Percentiles rank a stretch among this genome's conserved stretches.
phyloP scores from a whole-genome alignment of 2,113 vertebrate species.

The Vidua macroura region DNA sequence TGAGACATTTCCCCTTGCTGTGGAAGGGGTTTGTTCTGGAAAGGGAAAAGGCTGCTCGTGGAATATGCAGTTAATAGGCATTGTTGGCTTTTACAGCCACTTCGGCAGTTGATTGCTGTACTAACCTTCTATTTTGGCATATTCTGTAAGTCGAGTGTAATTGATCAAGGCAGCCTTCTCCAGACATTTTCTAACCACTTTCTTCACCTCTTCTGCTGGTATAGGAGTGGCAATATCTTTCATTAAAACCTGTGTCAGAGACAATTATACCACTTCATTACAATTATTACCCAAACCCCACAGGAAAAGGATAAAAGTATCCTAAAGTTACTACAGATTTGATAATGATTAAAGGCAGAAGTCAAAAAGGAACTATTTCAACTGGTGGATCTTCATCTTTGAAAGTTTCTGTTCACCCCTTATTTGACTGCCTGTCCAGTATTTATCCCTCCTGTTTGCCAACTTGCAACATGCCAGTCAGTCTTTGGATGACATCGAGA shows the following conservation, averaged over 20 bases:
- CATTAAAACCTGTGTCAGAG: slow-evolving; percentile 88
- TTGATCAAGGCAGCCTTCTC: slow-evolving; percentile 94
- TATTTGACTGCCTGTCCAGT: neutral
- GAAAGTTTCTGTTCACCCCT: neutral
- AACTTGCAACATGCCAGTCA: slow-evolving; percentile 6
- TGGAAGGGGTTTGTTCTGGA: slow-evolving; percentile 71
- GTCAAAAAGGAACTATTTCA: neutral
- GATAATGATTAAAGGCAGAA: neutral
- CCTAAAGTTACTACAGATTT: neutral
- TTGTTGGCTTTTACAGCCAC: slow-evolving; percentile 69
- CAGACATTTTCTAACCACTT: slow-evolving; percentile 90
- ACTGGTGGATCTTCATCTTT: neutral
- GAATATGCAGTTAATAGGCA: slow-evolving; percentile 76
- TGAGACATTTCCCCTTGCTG: slow-evolving; percentile 82
- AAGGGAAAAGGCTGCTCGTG: slow-evolving; percentile 67
- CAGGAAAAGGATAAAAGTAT: neutral
- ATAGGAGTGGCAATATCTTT: slow-evolving; percentile 95
- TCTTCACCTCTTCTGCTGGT: slow-evolving; percentile 93
- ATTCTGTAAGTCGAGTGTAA: slow-evolving; percentile 93
- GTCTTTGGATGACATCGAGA: neutral
- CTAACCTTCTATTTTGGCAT: slow-evolving; percentile 94
- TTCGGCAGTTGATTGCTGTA: slow-evolving; percentile 66
- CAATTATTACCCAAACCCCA: neutral
- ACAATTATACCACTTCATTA: slow-evolving; percentile 29
- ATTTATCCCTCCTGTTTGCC: neutral